Percentiles rank a stretch among this genome's conserved stretches.
Evolutionary conservation across 2,797 vertebrate genomes (phyloP).

Genomic region (Pogoniulus pusillus): DNA sequence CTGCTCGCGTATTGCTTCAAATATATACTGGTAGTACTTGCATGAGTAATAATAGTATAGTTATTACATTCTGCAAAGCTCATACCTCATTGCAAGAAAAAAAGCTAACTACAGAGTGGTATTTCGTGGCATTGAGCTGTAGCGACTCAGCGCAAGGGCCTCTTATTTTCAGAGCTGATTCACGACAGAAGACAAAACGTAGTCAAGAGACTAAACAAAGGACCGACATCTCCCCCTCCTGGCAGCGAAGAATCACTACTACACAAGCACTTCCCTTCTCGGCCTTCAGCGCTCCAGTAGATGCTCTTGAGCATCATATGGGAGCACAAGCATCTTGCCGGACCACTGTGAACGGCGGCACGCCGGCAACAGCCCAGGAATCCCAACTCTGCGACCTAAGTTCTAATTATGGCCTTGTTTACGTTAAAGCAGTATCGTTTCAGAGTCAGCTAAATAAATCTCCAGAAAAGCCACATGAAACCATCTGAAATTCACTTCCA

Average conservation of each 20-base stretch:
- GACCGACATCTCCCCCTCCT: rapidly evolving
- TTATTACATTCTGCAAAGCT: background rate
- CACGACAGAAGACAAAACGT: background rate
- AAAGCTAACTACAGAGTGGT: background rate
- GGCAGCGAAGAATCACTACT: background rate
- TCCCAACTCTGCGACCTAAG: background rate
- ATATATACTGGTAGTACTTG: background rate
- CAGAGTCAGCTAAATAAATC: background rate
- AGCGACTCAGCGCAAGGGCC: background rate
- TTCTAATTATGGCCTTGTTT: background rate
- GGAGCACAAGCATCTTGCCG: background rate
- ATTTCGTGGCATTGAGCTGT: background rate
- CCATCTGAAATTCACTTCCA: background rate
- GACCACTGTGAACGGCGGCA: background rate
- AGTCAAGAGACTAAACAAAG: no score
- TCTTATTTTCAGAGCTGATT: background rate
- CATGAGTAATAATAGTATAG: background rate
- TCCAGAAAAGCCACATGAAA: background rate
- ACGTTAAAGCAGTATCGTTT: background rate
- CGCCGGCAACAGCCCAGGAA: background rate
- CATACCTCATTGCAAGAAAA: background rate
- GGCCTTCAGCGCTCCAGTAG: background rate
- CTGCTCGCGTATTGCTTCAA: background rate
- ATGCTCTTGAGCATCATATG: background rate
- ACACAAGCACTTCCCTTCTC: background rate